A percentile compares a stretch with the other conserved stretches of the same genome.
phyloP scores from a whole-genome alignment of 2,888 invertebrate species.

The Chrysodeixis includens region DNA sequence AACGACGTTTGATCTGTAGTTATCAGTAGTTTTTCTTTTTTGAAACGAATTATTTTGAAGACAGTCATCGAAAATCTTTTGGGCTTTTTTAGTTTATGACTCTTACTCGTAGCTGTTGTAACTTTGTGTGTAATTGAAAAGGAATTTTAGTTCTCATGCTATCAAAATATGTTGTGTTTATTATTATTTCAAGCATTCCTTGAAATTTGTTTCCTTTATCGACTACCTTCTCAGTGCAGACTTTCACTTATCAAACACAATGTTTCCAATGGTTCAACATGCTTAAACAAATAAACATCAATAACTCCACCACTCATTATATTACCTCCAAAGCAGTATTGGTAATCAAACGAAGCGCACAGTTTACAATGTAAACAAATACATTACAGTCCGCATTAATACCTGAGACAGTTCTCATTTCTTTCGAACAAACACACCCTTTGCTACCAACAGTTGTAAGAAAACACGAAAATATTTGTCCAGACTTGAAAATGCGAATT shows the following conservation, averaged over 20 bases:
- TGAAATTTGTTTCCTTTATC: no score
- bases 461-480: constrained; percentile 43
- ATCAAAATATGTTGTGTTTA: no score
- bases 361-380: constrained; percentile 3
- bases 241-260: no score
- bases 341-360: constrained; percentile 1
- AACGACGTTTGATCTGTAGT: background rate
- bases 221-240: no score
- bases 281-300: background rate
- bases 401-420: constrained; percentile 13
- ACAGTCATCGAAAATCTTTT: no score
- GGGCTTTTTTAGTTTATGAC: no score
- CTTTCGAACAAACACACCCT: constrained; percentile 21
- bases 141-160: no score
- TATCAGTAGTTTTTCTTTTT: background rate
- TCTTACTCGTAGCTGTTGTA: no score
- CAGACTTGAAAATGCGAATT: constrained; percentile 31
- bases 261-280: background rate
- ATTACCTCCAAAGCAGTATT: background rate
- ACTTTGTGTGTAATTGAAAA: no score
- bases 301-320: background rate
- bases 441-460: constrained; percentile 10
- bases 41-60: background rate
- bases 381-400: background rate
- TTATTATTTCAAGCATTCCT: no score